Base-by-base conservation (phyloP, 1,140 invertebrate species). In the Xylocopa sonorina region DNA sequence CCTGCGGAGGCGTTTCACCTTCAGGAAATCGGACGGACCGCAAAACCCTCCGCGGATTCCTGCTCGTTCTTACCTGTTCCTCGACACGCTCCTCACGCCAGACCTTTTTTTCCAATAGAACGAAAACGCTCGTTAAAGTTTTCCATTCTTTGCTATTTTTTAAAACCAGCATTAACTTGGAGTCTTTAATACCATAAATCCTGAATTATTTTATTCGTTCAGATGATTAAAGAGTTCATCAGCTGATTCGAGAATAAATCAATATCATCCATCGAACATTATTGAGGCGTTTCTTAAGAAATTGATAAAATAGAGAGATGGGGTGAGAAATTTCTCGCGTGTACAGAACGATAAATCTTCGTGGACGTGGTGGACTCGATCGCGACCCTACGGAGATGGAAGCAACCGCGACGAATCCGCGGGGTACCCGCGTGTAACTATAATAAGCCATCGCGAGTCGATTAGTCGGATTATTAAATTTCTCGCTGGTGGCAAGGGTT, bases 381-480 rank as follows among this genome's bases (percentile, higher is more conserved):
- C 50, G 41, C 46, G 32, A 77, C 43, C 43, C 51, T 41, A n/a
- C 48, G 32, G n/a, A 69, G 7, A 14, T 24, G 29, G 41, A 29
- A 64, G 32, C 9, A 29, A 10, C 27, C 50, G 50, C 16, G 51
- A 50, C 63, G 32, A 16, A 38, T 48, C 41, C 32, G n/a, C 21
- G 43, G 12, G 53, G 32, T 62, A 38, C 58, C 16, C 46, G 58
- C 50, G 48, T 64, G 69, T 82, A 88, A 86, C 80, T 87, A 89
- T 90, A 90, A 90, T 88, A 89, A 89, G 84, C 84, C 83, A 90
- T 89, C 84, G 88, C 87, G 82, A 89, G 86, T 81, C 90, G 87
- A 91, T 91, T 92, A 92, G 90, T 85, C 89, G 90, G 90, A 93
- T 93, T 93, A 93, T 93, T 93, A 93, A 93, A 93, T 93, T 93